Percentiles rank a stretch among this genome's conserved stretches.
Conservation (phyloP, 2,113 vertebrate genomes). For the Xiphorhynchus elegans region DNA sequence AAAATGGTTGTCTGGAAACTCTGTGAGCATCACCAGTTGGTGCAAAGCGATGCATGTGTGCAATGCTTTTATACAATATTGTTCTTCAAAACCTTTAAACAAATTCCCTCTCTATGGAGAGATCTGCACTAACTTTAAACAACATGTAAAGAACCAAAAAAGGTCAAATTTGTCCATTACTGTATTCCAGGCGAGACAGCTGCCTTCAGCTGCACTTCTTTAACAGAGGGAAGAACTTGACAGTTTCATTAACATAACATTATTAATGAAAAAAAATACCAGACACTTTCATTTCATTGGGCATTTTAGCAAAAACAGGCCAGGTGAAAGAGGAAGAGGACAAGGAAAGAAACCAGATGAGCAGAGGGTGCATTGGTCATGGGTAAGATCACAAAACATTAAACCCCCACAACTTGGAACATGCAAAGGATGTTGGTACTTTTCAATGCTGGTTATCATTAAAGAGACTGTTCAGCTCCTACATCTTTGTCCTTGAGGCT, state of each 20-base stretch:
- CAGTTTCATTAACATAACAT: neutral
- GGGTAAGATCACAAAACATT: neutral
- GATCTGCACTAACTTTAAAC: neutral
- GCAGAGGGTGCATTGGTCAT: neutral
- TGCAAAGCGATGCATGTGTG: neutral
- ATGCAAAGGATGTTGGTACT: neutral
- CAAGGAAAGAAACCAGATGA: neutral
- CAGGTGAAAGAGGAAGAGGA: neutral
- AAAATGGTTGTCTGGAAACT: neutral
- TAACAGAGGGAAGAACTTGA: neutral
- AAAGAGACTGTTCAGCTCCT: neutral
- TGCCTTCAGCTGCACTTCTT: neutral
- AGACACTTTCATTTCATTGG: neutral
- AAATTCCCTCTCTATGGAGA: neutral
- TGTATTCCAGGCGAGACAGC: neutral
- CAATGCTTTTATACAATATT: neutral
- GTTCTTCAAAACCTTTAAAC: neutral
- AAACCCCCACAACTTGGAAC: neutral
- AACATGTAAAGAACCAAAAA: neutral
- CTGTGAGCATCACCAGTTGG: neutral
- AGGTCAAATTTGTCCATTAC: neutral
- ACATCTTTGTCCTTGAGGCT: conserved; percentile 9
- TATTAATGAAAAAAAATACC: neutral
- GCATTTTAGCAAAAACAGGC: neutral
- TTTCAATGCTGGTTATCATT: neutral